phyloP scores from a whole-genome alignment of 2,888 invertebrate genomes.

The Ypsolopha scabrella region DNA sequence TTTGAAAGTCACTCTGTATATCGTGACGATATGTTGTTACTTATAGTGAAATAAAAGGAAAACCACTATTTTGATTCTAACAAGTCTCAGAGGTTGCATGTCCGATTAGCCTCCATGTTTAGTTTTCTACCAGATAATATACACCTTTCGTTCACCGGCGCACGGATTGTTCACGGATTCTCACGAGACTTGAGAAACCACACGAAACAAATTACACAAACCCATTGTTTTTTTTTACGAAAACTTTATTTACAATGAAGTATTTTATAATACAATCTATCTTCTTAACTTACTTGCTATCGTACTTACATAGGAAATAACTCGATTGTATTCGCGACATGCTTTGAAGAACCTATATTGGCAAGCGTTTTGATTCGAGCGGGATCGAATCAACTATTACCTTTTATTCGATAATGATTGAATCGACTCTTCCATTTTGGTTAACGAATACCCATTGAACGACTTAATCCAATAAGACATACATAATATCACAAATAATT shows the following conservation, averaged over 20 bases:
- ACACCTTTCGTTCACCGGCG: constrained; percentile 10
- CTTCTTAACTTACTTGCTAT: constrained; percentile 45
- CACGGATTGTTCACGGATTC: constrained; percentile 12
- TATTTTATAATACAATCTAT: constrained; percentile 64
- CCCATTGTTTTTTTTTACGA: constrained; percentile 42
- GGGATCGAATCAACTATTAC: constrained; percentile 2
- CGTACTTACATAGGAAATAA: constrained; percentile 33
- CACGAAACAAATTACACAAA: constrained; percentile 29
- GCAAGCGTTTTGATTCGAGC: constrained; percentile 12
- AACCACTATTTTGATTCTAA: too few relatives aligned
- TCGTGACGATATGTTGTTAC: too few relatives aligned
- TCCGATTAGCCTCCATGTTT: not conserved
- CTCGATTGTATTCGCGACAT: constrained; percentile 16
- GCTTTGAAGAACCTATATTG: constrained; percentile 21
- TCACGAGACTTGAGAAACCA: constrained; percentile 39
- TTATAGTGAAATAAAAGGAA: too few relatives aligned
- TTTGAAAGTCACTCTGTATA: too few relatives aligned
- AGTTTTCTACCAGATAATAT: not conserved
- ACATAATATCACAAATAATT: constrained; percentile 65
- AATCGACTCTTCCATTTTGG: constrained; percentile 3
- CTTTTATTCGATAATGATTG: constrained; percentile 3
- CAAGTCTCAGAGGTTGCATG: not conserved
- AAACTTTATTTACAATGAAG: constrained; percentile 66
- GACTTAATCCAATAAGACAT: constrained; percentile 29
- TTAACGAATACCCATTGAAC: constrained; percentile 8